Conservation (phyloP, 2,113 vertebrate genomes). For the Panthera uncia region DNA sequence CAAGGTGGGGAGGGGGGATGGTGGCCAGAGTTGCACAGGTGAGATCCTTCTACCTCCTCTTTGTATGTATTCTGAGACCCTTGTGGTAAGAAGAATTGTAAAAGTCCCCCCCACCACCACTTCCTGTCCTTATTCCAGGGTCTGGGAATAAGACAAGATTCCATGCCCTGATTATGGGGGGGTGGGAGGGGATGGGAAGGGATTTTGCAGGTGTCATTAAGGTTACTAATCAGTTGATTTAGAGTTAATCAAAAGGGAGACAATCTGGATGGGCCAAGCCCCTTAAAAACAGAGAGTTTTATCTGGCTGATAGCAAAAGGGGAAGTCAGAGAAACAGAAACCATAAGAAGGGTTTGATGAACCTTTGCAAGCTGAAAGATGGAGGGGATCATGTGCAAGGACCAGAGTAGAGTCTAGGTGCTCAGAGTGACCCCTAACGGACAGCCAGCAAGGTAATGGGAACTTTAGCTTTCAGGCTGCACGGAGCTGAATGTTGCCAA, state of each 20-base stretch:
- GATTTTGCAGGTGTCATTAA: not conserved
- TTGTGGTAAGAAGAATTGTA: not conserved
- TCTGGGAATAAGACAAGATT: not conserved
- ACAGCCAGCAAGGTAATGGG: not conserved
- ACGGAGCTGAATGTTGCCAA: not conserved
- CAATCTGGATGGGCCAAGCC: not conserved
- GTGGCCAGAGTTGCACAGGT: not conserved
- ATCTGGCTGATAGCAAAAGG: not conserved
- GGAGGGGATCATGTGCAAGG: rapidly evolving
- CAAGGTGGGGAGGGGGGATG: not conserved
- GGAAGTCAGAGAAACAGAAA: not conserved
- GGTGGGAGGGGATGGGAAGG: not conserved
- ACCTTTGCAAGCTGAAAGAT: not conserved
- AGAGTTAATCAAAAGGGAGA: not conserved
- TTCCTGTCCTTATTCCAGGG: not conserved
- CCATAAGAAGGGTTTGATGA: not conserved
- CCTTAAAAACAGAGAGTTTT: not conserved
- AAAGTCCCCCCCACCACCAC: not conserved
- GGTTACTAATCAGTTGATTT: not conserved
- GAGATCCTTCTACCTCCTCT: not conserved
- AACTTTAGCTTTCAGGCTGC: not conserved
- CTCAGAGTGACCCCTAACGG: not conserved
- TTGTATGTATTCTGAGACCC: not conserved
- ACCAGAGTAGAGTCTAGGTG: not conserved
- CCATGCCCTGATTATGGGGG: not conserved